These are phyloP conservation scores for Acipenser transmontanus DNA, from an alignment of 2,797 vertebrate species.

Conservation along the genomic window DNA sequence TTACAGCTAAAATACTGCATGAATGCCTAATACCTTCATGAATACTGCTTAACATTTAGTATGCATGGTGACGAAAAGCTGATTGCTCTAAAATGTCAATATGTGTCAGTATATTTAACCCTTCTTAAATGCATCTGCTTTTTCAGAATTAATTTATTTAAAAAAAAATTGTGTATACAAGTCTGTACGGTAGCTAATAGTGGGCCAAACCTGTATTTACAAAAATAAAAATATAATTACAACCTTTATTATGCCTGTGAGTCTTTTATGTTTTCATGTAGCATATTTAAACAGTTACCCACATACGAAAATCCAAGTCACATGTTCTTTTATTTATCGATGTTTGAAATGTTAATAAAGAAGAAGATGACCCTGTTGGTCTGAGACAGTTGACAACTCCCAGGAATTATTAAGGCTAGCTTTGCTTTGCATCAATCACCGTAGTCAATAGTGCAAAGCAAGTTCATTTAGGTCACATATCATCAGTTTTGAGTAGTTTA, in stretches of 20 bases:
- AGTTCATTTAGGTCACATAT: conserved; percentile 54
- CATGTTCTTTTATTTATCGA: too few species aligned
- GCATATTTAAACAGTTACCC: too few species aligned
- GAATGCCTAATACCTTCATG: conserved; percentile 35
- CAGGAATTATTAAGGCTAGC: conserved; percentile 60
- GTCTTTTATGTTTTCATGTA: too few species aligned
- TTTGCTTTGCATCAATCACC: conserved; percentile 60
- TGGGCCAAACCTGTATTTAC: too few species aligned
- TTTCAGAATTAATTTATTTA: too few species aligned
- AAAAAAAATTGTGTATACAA: too few species aligned
- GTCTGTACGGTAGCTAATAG: too few species aligned
- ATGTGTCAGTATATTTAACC: conserved; percentile 33
- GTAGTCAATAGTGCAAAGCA: conserved; percentile 56
- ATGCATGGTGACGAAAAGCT: conserved; percentile 28
- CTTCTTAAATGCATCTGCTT: conserved; percentile 15
- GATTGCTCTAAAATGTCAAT: conserved; percentile 33
- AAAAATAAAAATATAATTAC: too few species aligned
- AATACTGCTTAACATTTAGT: conserved; percentile 38
- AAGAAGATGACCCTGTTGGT: conserved; percentile 54
- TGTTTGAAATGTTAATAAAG: conserved; percentile 41
- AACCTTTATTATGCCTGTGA: too few species aligned
- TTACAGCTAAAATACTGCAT: background rate
- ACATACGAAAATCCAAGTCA: too few species aligned
- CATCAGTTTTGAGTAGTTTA: conserved; percentile 17
- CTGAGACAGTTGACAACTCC: conserved; percentile 46